These are phyloP conservation scores for Chroicocephalus ridibundus DNA, from an alignment of 2,113 vertebrate genomes.

Conservation along the genomic window DNA sequence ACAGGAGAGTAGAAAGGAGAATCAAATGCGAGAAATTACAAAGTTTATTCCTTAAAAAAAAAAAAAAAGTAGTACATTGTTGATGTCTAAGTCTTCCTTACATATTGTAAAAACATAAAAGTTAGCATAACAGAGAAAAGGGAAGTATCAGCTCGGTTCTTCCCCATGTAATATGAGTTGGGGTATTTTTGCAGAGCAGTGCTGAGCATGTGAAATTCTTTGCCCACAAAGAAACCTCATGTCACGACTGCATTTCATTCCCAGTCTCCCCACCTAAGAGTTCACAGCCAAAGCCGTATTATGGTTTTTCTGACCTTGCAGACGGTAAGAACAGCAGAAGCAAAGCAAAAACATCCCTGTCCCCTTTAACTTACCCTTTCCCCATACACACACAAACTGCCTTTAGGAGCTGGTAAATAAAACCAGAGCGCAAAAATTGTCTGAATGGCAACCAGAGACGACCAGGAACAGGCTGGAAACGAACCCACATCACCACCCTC, in stretches of 20 bases:
- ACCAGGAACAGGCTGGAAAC: neutral
- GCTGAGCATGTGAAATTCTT: neutral
- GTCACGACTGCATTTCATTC: neutral
- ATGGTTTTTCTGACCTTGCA: neutral
- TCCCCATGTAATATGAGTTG: neutral
- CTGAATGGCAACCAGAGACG: neutral
- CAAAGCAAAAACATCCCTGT: neutral
- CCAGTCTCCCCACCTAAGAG: neutral
- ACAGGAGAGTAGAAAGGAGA: neutral
- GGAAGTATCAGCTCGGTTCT: neutral
- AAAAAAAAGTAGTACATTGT: neutral
- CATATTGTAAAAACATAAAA: neutral
- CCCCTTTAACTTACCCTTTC: neutral
- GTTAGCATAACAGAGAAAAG: neutral
- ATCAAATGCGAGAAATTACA: rapidly evolving
- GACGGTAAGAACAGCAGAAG: neutral
- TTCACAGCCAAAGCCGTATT: neutral
- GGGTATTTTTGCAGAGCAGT: neutral
- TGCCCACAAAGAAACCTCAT: neutral
- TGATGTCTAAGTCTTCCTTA: neutral
- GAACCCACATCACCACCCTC: neutral
- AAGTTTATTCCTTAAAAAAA: neutral
- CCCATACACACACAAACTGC: neutral
- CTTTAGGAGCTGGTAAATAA: neutral
- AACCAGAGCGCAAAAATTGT: neutral